Evolutionary conservation across 1,140 invertebrate species (phyloP).

Genomic region (Nomia melanderi): DNA sequence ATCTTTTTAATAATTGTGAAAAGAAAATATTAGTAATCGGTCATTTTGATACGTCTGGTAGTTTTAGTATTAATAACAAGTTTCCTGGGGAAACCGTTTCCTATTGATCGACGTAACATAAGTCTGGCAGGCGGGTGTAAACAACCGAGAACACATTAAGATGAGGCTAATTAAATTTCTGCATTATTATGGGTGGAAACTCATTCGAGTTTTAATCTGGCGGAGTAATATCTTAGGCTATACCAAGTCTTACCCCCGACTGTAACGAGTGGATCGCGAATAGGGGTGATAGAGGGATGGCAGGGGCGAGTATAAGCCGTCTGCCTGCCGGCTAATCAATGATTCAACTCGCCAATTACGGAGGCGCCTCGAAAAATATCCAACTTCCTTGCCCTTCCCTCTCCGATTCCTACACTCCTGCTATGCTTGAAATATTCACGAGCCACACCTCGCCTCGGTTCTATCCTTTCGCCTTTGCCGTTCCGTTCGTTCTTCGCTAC

Average conservation of each 20-base stretch:
- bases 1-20: too few relatives aligned
- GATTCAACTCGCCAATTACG: conserved; percentile 76
- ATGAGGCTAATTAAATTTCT: conserved; percentile 69
- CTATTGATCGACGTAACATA: too few relatives aligned
- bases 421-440: conserved; percentile 69
- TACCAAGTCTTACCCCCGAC: conserved; percentile 63
- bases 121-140: too few relatives aligned
- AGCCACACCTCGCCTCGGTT: conserved; percentile 50
- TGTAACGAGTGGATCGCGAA: conserved; percentile 43
- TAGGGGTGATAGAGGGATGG: conserved; percentile 35
- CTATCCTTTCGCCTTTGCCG: conserved; percentile 35
- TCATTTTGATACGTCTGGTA: too few relatives aligned
- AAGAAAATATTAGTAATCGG: too few relatives aligned
- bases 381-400: conserved; percentile 30
- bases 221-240: conserved; percentile 72
- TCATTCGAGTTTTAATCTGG: conserved; percentile 69
- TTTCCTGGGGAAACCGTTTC: too few relatives aligned
- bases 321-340: conserved; percentile 73
- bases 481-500: conserved; percentile 23
- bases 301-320: conserved; percentile 66
- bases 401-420: conserved; percentile 20
- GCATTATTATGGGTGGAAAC: conserved; percentile 62
- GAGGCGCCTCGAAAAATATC: conserved; percentile 71
- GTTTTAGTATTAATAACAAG: too few relatives aligned
- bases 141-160: background rate